Evolutionary conservation across 2,888 invertebrate species (phyloP).

Genomic region (Euclidia mi): DNA sequence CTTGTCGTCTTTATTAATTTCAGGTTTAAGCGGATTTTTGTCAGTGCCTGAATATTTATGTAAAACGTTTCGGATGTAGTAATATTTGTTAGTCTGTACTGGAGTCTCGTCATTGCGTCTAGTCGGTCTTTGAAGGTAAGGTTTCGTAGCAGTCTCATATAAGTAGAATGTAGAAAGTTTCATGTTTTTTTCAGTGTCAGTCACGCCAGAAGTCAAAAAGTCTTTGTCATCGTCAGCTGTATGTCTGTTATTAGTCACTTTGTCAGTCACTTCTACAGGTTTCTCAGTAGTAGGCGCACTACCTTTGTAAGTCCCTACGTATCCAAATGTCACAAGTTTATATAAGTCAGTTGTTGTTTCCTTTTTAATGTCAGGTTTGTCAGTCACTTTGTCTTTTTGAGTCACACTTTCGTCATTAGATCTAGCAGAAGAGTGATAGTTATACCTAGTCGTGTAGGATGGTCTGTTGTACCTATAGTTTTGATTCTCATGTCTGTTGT

Average conservation of each 20-base stretch:
- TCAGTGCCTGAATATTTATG: slow-evolving; percentile 75
- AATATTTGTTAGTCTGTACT: slow-evolving; percentile 74
- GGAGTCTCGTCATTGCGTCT: slow-evolving; percentile 77
- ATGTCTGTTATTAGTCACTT: slow-evolving; percentile 40
- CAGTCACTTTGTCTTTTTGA: slow-evolving; percentile 39
- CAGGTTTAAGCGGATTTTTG: slow-evolving; percentile 41
- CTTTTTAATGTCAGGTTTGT: slow-evolving; percentile 49
- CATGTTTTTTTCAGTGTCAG: slow-evolving; percentile 57
- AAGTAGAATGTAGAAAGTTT: slow-evolving; percentile 83
- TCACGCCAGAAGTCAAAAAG: slow-evolving; percentile 71
- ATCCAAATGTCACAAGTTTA: slow-evolving; percentile 86
- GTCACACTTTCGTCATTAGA: slow-evolving; percentile 73
- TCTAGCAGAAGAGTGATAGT: slow-evolving; percentile 77
- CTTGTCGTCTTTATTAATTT: slow-evolving; percentile 48
- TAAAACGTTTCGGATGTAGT: slow-evolving; percentile 82
- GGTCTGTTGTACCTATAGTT: slow-evolving; percentile 73
- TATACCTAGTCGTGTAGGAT: slow-evolving; percentile 64
- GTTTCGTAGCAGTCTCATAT: slow-evolving; percentile 82
- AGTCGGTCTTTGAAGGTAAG: slow-evolving; percentile 80
- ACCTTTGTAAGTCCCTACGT: slow-evolving; percentile 85
- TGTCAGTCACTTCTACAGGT: slow-evolving; percentile 39
- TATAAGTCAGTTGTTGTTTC: slow-evolving; percentile 76
- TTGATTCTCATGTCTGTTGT: slow-evolving; percentile 72
- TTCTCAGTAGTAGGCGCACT: slow-evolving; percentile 51
- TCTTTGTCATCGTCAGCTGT: slow-evolving; percentile 74